Percentiles rank a stretch among this genome's conserved stretches.
Evolutionary conservation across 2,888 invertebrate genomes (phyloP).

Genomic region (Morpho deidamia): DNA sequence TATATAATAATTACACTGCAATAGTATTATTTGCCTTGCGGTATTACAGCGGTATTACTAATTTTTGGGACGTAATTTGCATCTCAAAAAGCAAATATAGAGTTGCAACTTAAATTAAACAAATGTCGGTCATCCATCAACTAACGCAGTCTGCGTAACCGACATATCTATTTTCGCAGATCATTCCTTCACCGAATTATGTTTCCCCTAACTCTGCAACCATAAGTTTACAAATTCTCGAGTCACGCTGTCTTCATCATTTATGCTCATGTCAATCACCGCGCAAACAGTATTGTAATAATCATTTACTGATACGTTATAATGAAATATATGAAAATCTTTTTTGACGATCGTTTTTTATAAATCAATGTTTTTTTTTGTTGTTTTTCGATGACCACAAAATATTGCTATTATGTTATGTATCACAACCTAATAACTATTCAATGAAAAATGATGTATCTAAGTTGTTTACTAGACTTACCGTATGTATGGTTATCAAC

Average conservation of each 20-base stretch:
- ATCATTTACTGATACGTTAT: constrained; percentile 9
- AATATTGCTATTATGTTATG: no score
- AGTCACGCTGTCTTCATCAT: constrained; percentile 40
- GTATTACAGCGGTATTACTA: no score
- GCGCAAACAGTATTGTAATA: constrained; percentile 20
- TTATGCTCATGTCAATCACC: constrained; percentile 27
- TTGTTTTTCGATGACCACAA: background rate
- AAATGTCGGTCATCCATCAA: constrained; percentile 69
- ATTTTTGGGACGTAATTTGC: no score
- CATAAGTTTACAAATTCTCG: constrained; percentile 26
- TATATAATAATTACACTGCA: no score
- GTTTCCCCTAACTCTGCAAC: constrained; percentile 45
- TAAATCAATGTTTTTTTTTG: background rate
- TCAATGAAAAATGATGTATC: no score
- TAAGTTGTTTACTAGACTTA: no score
- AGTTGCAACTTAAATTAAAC: constrained; percentile 33
- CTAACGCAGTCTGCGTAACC: constrained; percentile 54
- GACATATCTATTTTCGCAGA: constrained; percentile 71
- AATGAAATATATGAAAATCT: background rate
- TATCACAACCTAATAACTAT: no score
- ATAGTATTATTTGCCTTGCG: no score
- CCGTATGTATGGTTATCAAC: no score
- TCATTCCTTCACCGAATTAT: constrained; percentile 66
- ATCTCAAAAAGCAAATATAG: constrained; percentile 10
- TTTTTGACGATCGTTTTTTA: background rate